Conservation (phyloP, 2,797 vertebrate species). For the Tragelaphus eurycerus region DNA sequence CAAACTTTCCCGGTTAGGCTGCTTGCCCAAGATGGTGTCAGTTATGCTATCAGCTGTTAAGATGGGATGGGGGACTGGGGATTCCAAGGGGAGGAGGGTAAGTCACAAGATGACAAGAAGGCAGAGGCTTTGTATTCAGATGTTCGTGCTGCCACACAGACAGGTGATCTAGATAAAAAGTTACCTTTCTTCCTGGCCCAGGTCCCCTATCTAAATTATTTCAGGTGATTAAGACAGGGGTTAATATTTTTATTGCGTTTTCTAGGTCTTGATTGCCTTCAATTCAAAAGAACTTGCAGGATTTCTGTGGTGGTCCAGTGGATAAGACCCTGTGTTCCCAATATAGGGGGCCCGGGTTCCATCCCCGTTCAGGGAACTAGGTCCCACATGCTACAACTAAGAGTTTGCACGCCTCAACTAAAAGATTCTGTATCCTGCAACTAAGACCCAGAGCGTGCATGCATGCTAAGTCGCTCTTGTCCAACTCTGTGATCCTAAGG, state of each 20-base stretch:
- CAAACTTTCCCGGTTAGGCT: background rate
- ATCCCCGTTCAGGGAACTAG: background rate
- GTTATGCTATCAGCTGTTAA: background rate
- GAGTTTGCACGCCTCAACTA: background rate
- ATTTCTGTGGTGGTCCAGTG: background rate
- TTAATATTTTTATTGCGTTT: background rate
- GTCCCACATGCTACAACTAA: background rate
- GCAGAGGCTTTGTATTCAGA: background rate
- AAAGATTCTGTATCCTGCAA: background rate
- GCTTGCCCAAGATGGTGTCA: background rate
- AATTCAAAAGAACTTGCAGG: background rate
- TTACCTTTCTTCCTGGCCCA: background rate
- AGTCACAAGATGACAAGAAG: background rate
- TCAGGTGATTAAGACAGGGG: background rate
- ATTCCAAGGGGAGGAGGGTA: background rate
- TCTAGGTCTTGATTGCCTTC: background rate
- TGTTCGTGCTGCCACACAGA: background rate
- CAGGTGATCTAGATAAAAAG: background rate
- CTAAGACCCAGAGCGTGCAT: background rate
- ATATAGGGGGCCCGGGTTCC: accelerated
- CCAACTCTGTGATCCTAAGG: background rate
- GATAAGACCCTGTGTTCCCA: background rate
- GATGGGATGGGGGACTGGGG: background rate
- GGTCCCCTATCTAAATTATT: background rate
- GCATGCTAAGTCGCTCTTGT: background rate